Base-by-base conservation (phyloP, 2,113 vertebrate genomes). In the Tyrannus savana region DNA sequence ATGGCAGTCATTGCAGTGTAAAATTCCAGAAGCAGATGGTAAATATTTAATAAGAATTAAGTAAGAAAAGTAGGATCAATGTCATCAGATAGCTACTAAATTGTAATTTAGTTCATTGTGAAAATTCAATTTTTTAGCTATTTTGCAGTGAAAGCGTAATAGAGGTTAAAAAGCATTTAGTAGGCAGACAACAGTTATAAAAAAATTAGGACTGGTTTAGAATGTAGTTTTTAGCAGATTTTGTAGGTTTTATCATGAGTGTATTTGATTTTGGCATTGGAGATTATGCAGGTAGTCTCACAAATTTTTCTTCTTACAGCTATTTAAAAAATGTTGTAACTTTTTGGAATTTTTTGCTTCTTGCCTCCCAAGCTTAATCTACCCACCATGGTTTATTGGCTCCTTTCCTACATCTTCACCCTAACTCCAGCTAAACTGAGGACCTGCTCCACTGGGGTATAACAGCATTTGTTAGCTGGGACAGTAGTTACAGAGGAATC, bases 21-120 rank as follows among this genome's bases (percentile, higher is more conserved):
- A 72, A 93, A 93, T 90, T 93, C 33, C 62, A 95, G 71, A 90
- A 85, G 62, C 15, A 79, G 23, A 76, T 64, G 33, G 39, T 52
- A 92, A 92, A 88, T 96, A 83, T 88, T 92, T 92, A 85, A 83
- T 85, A 79, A 39, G 62, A 95, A 41, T 37, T 18, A 76, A 90
- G 30, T 46, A 83, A 86, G 56, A 75, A 90, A 93, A 79, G 35
- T 35, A 82, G 15, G 15, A 66, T 58, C 1, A 0, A 63, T 68
- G 72, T 71, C 44, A 83, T 83, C 41, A 56, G 33, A 39, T 72
- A 72, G 8, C 14, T 64, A 55, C 33, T 64, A 50, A 55, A 14
- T 85, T 92, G 60, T 88, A 83, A 72, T 76, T 75, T 39, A 60
- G 18, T 64, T 90, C 47, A 56, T 79, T 85, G 53, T 24, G 6